Base-by-base conservation (phyloP, 2,888 invertebrate species). In the Achlya flavicornis region DNA sequence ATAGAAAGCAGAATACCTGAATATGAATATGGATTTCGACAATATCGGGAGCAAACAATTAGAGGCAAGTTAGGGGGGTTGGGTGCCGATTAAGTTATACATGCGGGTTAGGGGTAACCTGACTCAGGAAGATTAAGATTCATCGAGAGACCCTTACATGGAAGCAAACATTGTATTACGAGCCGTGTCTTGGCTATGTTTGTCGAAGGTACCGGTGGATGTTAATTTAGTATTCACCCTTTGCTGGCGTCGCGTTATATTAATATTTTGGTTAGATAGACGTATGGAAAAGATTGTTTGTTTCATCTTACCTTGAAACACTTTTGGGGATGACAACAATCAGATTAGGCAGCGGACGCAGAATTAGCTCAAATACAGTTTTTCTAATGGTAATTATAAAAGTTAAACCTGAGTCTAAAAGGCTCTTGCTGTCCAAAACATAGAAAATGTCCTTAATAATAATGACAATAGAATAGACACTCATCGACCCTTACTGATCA, bases 171-270 rank as follows among this genome's bases (percentile, higher is more conserved):
- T 92, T 91, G 93, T 91, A 90, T 88, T 88, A 87, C 83, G 77
- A 80, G 78, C 83, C 91, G 87, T 92, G 93, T 93, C 92, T 93
- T 88, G 87, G 81, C 81, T 79, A 84, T 92, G 92, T 93, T 93
- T 93, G 90, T 83, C 74, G 68, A 92, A 93, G 93, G 93, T 93
- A 92, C 80, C 85, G 84, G 83, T 26, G 26, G 41, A 92, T 93
- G 93, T 93, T 93, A 93, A 93, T 93, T 93, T 91, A 83, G 90
- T 91, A 92, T 93, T 93, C 93, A 92, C 91, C 92, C 92, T 85
- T 84, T 53, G 19, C 53, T 48, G 48, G 79, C 77, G 73, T 77
- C 77, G 76, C 81, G 83, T 81, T 85, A 90, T 91, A 92, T 93
- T 92, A 91, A 92, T 92, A 92, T 92, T 92, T 89, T 79, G 89